A percentile compares a stretch with the other conserved stretches of the same genome.
These are phyloP conservation scores for Chironomus tentans DNA, from an alignment of 2,888 invertebrate species.

Conservation along the genomic window DNA sequence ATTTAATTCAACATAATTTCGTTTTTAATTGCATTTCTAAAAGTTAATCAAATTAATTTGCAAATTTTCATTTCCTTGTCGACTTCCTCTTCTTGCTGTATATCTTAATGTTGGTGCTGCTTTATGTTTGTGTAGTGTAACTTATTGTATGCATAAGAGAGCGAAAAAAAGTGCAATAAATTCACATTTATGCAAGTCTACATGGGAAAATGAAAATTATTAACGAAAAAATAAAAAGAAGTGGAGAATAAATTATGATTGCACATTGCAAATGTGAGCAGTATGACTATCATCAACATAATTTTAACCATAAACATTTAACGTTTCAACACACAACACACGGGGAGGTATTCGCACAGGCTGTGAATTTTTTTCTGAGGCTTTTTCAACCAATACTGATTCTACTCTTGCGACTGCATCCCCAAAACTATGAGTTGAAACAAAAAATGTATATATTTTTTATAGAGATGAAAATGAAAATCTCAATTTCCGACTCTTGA, in stretches of 20 bases:
- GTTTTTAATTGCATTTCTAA: not conserved
- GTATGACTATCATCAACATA: not conserved
- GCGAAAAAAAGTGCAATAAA: not conserved
- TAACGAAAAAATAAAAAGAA: too few relatives aligned
- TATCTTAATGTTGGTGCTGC: too few relatives aligned
- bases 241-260: not conserved
- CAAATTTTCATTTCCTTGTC: too few relatives aligned
- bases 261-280: not conserved
- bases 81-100: too few relatives aligned
- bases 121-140: too few relatives aligned
- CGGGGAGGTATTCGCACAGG: too few relatives aligned
- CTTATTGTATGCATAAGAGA: not conserved
- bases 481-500: constrained; percentile 10
- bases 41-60: not conserved
- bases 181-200: not conserved
- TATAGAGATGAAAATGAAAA: not conserved
- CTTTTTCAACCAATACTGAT: too few relatives aligned
- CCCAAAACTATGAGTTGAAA: too few relatives aligned
- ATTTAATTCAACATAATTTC: not conserved
- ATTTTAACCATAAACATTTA: constrained; percentile 1
- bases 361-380: too few relatives aligned
- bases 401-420: too few relatives aligned
- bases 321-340: not conserved
- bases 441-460: too few relatives aligned
- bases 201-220: not conserved